A percentile compares a stretch with the other conserved stretches of the same genome.
phyloP scores from a whole-genome alignment of 1,140 invertebrate genomes.

The Trichonephila clavata region DNA sequence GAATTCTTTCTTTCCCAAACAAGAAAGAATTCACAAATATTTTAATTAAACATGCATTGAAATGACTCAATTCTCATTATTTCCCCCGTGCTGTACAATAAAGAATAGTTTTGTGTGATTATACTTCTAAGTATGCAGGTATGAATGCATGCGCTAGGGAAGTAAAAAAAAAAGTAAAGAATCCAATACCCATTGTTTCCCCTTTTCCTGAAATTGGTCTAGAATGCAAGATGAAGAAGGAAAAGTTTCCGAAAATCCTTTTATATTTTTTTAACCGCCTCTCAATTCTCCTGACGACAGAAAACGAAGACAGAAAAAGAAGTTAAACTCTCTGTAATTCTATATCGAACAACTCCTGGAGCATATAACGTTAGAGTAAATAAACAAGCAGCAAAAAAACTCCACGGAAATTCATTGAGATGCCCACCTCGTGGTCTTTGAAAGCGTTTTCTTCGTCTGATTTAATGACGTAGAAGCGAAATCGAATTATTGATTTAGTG shows the following conservation, averaged over 20 bases:
- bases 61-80: not conserved
- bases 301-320: slow-evolving; percentile 31
- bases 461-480: slow-evolving; percentile 74
- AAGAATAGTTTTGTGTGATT: not conserved
- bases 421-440: slow-evolving; percentile 57
- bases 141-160: not conserved
- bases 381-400: slow-evolving; percentile 55
- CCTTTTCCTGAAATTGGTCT: slow-evolving; percentile 23
- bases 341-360: slow-evolving; percentile 42
- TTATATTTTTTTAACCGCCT: slow-evolving; percentile 69
- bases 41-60: not conserved
- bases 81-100: no score
- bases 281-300: slow-evolving; percentile 42
- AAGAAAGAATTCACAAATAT: not conserved
- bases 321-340: slow-evolving; percentile 66
- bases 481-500: slow-evolving; percentile 76
- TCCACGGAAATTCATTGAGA: slow-evolving; percentile 63
- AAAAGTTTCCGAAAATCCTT: slow-evolving; percentile 59
- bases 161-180: not conserved
- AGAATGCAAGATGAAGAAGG: slow-evolving; percentile 16
- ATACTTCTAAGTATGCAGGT: not conserved
- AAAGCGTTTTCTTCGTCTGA: slow-evolving; percentile 71
- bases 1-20: not conserved
- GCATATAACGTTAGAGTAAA: slow-evolving; percentile 59
- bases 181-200: not conserved